phyloP scores from a whole-genome alignment of 2,797 vertebrate species.

The Fratercula arctica region DNA sequence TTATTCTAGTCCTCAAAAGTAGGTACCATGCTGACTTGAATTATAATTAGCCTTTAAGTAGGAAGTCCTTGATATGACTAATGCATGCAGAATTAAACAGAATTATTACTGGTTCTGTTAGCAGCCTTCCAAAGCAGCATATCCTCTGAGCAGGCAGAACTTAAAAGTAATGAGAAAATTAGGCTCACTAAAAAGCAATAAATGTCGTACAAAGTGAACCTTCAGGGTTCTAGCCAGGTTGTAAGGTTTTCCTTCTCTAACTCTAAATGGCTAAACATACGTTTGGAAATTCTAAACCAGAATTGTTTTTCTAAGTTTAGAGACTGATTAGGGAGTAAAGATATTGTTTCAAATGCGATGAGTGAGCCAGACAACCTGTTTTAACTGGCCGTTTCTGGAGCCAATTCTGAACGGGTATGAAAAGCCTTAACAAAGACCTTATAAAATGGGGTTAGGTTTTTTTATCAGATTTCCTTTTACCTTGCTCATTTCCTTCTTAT shows the following conservation, averaged over 20 bases:
- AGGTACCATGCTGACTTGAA: conserved; percentile 65
- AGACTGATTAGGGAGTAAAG: conserved; percentile 41
- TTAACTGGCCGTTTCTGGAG: background rate
- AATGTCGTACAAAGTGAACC: conserved; percentile 47
- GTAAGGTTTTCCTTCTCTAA: conserved; percentile 46
- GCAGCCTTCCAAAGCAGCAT: conserved; percentile 48
- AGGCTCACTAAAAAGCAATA: conserved; percentile 20
- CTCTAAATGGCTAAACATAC: conserved; percentile 57
- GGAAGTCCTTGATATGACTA: conserved; percentile 55
- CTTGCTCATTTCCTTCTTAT: conserved; percentile 23
- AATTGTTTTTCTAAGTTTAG: conserved; percentile 56
- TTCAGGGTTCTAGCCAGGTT: conserved; percentile 22
- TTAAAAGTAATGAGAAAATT: conserved; percentile 57
- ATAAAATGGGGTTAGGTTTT: background rate
- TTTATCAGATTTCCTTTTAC: conserved; percentile 29
- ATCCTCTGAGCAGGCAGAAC: conserved; percentile 16
- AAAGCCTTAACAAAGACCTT: conserved; percentile 8
- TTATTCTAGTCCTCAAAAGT: conserved; percentile 66
- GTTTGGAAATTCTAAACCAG: conserved; percentile 67
- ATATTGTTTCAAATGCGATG: conserved; percentile 14
- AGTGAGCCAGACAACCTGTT: conserved; percentile 46
- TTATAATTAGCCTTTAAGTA: conserved; percentile 68
- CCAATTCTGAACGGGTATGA: background rate
- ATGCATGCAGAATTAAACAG: conserved; percentile 68
- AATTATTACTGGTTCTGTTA: conserved; percentile 61